Evolutionary conservation across 2,888 invertebrate genomes (phyloP).

Genomic region (Habrosyne pyritoides): DNA sequence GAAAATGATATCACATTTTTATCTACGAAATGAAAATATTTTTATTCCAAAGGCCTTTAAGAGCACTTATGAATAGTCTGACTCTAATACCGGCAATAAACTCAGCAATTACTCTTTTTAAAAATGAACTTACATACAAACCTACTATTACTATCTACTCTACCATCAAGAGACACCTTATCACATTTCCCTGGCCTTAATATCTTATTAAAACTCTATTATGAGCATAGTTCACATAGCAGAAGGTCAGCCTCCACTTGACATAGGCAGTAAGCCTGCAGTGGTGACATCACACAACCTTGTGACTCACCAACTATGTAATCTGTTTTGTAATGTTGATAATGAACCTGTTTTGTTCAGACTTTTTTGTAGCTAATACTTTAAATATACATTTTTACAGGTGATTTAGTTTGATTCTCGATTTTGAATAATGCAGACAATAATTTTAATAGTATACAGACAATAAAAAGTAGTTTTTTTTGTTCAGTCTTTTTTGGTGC

Average conservation of each 20-base stretch:
- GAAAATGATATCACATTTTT: too few relatives aligned
- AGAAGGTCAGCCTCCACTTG: slow-evolving; percentile 59
- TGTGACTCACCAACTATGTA: slow-evolving; percentile 28
- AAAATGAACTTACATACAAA: too few relatives aligned
- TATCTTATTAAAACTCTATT: slow-evolving; percentile 12
- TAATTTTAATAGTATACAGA: too few relatives aligned
- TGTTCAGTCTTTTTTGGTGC: too few relatives aligned
- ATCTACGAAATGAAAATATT: too few relatives aligned
- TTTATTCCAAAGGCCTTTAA: too few relatives aligned
- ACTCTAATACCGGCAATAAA: too few relatives aligned
- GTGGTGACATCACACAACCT: slow-evolving; percentile 49
- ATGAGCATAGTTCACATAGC: slow-evolving; percentile 12
- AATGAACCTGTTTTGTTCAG: slow-evolving; percentile 12
- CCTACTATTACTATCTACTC: background rate
- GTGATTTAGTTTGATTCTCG: background rate
- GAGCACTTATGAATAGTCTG: too few relatives aligned
- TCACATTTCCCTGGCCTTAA: slow-evolving; percentile 1
- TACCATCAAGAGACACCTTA: background rate
- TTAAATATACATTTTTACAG: slow-evolving; percentile 3
- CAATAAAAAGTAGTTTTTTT: too few relatives aligned
- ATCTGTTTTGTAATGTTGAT: slow-evolving; percentile 12
- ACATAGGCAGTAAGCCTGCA: slow-evolving; percentile 39
- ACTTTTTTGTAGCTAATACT: slow-evolving; percentile 4
- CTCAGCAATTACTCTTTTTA: too few relatives aligned
- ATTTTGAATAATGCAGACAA: background rate